Percentiles rank a stretch among this genome's conserved stretches.
phyloP scores from a whole-genome alignment of 1,140 invertebrate genomes.

The Macrocentrus cingulum region DNA sequence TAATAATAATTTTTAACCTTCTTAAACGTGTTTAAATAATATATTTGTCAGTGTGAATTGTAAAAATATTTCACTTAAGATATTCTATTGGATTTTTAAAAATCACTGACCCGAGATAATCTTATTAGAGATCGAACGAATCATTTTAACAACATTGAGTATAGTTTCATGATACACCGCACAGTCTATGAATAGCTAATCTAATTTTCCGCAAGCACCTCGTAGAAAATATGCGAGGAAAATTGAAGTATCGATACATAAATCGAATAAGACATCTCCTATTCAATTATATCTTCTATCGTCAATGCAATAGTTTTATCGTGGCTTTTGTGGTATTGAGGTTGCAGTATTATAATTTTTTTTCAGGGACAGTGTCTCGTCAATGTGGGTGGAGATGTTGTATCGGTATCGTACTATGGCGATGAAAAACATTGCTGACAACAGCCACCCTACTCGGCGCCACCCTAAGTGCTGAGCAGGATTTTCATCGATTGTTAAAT shows the following conservation, averaged over 20 bases:
- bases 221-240: not conserved
- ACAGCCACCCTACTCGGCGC: constrained; percentile 53
- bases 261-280: no score
- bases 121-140: not conserved
- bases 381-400: constrained; percentile 92
- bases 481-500: no score
- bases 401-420: constrained; percentile 67
- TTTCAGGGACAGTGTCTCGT: constrained; percentile 88
- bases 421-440: constrained; percentile 56
- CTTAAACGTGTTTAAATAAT: no score
- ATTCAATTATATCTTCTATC: no score
- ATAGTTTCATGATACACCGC: no score
- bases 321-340: not conserved
- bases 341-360: not conserved
- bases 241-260: no score
- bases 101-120: no score
- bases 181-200: constrained; percentile 11
- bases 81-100: no score
- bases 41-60: no score
- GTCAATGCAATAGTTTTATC: no score
- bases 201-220: constrained; percentile 21
- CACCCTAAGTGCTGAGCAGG: constrained; percentile 38
- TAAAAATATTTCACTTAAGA: no score
- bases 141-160: not conserved
- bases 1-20: no score